These are phyloP conservation scores for Labia minor DNA, from an alignment of 2,888 invertebrate species.

Conservation along the genomic window DNA sequence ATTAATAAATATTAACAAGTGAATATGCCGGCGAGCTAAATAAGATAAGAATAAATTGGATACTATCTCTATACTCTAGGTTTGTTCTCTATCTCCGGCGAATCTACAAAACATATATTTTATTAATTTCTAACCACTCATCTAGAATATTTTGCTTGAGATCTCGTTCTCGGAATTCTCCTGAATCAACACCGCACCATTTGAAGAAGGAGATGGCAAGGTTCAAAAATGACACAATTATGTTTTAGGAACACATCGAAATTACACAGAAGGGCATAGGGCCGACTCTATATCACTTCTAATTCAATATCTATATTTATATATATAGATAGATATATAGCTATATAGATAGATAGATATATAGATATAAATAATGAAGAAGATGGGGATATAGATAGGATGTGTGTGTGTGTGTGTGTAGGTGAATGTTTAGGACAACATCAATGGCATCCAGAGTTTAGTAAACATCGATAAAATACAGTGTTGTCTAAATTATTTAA, in stretches of 20 bases:
- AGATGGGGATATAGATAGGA: too few species aligned
- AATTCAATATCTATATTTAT: too few species aligned
- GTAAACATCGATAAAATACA: background rate
- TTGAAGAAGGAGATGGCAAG: background rate
- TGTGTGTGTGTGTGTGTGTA: too few species aligned
- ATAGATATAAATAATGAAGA: too few species aligned
- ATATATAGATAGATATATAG: too few species aligned
- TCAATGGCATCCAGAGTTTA: background rate
- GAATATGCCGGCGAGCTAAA: too few species aligned
- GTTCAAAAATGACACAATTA: slow-evolving; percentile 3
- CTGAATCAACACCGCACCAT: background rate
- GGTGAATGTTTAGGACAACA: background rate
- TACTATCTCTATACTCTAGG: too few species aligned
- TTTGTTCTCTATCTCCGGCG: background rate
- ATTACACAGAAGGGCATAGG: background rate
- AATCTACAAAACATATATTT: background rate
- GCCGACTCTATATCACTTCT: background rate
- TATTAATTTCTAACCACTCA: background rate
- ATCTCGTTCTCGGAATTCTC: background rate
- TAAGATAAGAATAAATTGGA: too few species aligned
- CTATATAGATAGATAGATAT: too few species aligned
- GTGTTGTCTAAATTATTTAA: background rate
- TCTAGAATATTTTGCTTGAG: background rate
- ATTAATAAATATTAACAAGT: too few species aligned
- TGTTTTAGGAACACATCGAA: background rate